Evolutionary conservation across 2,888 invertebrate genomes (phyloP).

Genomic region (Vannuccia rotundouncinata): DNA sequence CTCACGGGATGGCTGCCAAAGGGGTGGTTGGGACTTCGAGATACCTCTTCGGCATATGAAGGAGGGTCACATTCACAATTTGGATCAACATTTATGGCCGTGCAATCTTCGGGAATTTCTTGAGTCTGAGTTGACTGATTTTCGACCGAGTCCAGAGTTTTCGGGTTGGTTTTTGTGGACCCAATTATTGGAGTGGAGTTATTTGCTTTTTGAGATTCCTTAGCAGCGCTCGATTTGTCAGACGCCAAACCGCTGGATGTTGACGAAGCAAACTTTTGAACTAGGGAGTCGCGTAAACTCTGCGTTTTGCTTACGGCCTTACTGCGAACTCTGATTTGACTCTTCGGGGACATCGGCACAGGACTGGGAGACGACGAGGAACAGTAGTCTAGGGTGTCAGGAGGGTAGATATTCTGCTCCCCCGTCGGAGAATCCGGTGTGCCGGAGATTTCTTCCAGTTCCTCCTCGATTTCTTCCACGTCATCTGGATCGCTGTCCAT

Average conservation of each 20-base stretch:
- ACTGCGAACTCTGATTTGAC: not conserved
- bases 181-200: not conserved
- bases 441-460: not conserved
- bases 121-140: not conserved
- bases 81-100: not conserved
- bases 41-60: not conserved
- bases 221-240: not conserved
- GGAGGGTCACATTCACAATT: not conserved
- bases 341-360: not conserved
- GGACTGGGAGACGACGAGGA: not conserved
- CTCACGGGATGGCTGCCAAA: not conserved
- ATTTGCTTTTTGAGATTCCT: not conserved
- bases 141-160: not conserved
- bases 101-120: not conserved
- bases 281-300: not conserved
- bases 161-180: not conserved
- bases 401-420: not conserved
- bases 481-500: not conserved
- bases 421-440: not conserved
- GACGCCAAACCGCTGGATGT: not conserved
- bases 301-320: not conserved
- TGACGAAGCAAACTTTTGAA: not conserved
- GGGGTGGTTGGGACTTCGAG: not conserved
- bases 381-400: not conserved
- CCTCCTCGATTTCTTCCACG: slow-evolving; percentile 5